Percentiles rank a stretch among this genome's conserved stretches.
phyloP scores from a whole-genome alignment of 2,888 invertebrate genomes.

The Tridacna crocea region DNA sequence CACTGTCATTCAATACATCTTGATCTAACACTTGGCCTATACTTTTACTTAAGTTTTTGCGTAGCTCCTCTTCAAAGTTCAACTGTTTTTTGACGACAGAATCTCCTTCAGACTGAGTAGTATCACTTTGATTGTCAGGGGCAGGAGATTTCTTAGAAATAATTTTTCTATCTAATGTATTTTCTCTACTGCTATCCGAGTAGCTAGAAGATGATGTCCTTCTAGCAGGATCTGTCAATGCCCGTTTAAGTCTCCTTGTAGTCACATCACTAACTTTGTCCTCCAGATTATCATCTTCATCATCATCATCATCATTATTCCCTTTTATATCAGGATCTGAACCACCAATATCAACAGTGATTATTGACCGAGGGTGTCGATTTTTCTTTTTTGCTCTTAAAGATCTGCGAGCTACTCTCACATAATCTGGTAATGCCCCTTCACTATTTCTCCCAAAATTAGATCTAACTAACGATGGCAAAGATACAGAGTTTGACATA shows the following conservation, averaged over 20 bases:
- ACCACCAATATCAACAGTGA: constrained; percentile 62
- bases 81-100: constrained; percentile 48
- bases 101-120: constrained; percentile 6
- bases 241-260: constrained; percentile 48
- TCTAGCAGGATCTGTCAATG: constrained; percentile 59
- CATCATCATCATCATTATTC: constrained; percentile 30
- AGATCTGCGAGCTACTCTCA: constrained; percentile 60
- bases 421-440: constrained; percentile 82
- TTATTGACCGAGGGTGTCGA: constrained; percentile 56
- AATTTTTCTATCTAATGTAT: constrained; percentile 2
- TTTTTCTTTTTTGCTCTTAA: constrained; percentile 59
- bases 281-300: constrained; percentile 6
- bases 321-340: constrained; percentile 62
- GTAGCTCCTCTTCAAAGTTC: constrained; percentile 59
- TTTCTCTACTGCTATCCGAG: constrained; percentile 13
- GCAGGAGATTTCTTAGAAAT: constrained; percentile 6
- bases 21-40: constrained; percentile 71
- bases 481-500: constrained; percentile 68
- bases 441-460: constrained; percentile 78
- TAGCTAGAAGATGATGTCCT: constrained; percentile 13
- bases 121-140: constrained; percentile 1
- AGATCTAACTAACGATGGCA: constrained; percentile 73
- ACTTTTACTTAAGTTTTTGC: constrained; percentile 66
- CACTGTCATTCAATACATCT: constrained; percentile 68
- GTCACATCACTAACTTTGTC: background rate